Percentiles rank a stretch among this genome's conserved stretches.
Evolutionary conservation across 37 sponge, comb jelly and placozoan genomes (phyloP).

Genomic region (Tethya wilhelma): DNA sequence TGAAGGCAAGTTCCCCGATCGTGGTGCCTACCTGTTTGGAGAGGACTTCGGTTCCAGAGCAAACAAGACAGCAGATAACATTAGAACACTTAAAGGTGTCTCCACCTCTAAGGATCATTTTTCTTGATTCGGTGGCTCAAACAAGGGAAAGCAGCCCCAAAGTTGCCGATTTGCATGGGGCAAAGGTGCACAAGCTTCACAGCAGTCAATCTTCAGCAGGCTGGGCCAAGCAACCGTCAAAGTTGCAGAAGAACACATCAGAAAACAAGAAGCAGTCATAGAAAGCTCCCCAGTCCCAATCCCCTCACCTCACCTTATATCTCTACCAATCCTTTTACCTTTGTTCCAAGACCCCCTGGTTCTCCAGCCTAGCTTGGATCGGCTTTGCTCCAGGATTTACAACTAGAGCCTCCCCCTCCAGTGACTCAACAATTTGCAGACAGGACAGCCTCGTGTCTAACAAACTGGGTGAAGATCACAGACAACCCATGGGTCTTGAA

Average conservation of each 20-base stretch:
- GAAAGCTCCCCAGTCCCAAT: not conserved
- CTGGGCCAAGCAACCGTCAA: not conserved
- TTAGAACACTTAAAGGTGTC: not conserved
- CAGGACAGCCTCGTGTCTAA: not conserved
- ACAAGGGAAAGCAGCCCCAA: not conserved
- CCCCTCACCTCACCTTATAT: not conserved
- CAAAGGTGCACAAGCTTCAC: not conserved
- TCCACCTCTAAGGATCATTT: not conserved
- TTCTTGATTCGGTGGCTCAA: not conserved
- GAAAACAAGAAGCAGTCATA: not conserved
- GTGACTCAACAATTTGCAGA: not conserved
- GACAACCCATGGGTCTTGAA: not conserved
- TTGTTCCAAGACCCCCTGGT: not conserved
- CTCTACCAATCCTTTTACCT: not conserved
- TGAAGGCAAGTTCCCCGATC: not conserved
- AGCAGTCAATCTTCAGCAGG: not conserved
- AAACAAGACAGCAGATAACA: not conserved
- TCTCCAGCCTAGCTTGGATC: not conserved
- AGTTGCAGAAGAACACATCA: not conserved
- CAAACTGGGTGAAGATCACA: not conserved
- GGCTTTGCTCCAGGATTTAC: not conserved
- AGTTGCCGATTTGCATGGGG: not conserved
- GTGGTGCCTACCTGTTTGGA: not conserved
- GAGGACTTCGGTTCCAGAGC: not conserved
- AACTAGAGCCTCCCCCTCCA: not conserved